These are phyloP conservation scores for Phymanthus crucifer DNA, from an alignment of 92 coral and sea anemone species.

Conservation along the genomic window DNA sequence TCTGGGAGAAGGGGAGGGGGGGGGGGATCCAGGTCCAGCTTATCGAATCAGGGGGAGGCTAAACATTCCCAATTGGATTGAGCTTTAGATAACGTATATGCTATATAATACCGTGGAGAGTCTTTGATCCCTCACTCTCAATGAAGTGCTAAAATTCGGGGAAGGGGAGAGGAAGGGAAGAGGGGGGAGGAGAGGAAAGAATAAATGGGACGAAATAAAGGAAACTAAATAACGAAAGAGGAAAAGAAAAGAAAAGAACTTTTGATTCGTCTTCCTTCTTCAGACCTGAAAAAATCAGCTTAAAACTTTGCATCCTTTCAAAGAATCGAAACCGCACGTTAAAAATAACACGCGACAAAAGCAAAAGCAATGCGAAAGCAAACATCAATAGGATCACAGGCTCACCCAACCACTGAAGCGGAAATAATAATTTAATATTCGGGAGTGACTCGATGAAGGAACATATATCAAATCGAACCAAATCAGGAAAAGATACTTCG, in stretches of 20 bases:
- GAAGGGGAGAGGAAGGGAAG: no score
- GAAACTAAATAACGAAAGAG: no score
- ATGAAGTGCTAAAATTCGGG: no score
- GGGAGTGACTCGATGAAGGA: neutral
- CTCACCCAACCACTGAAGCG: neutral
- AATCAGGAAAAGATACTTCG: neutral
- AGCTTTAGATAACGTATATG: no score
- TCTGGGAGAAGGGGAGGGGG: neutral
- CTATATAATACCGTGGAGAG: no score
- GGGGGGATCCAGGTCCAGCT: neutral
- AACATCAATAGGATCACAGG: neutral
- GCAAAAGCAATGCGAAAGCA: conserved; percentile 1
- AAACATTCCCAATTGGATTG: no score
- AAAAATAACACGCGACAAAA: neutral
- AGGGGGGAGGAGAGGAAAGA: no score
- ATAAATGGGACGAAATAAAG: no score
- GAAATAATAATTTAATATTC: neutral
- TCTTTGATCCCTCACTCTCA: no score
- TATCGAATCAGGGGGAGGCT: no score
- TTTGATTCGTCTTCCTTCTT: neutral
- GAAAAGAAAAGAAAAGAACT: no score
- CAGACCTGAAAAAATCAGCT: neutral
- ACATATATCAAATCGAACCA: neutral
- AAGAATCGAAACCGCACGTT: neutral
- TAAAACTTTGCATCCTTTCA: neutral